Evolutionary conservation across 2,797 vertebrate genomes (phyloP).

Genomic region (Acanthurus leucopareius): DNA sequence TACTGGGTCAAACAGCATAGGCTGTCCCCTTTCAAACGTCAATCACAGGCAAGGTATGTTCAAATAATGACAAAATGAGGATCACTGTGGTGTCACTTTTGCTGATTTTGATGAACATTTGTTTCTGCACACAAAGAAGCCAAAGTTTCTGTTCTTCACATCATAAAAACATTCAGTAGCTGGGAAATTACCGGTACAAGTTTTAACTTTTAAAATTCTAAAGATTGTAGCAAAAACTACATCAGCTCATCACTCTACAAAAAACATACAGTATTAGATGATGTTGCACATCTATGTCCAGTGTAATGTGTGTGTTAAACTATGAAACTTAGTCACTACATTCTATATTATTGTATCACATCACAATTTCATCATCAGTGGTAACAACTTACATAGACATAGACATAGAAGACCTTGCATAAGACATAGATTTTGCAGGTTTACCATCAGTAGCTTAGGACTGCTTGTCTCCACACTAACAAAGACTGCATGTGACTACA

Average conservation of each 20-base stretch:
- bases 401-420: neutral
- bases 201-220: neutral
- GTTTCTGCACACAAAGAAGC: neutral
- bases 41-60: neutral
- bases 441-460: slow-evolving; percentile 42
- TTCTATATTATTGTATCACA: neutral
- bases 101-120: neutral
- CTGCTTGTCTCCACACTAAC: slow-evolving; percentile 69
- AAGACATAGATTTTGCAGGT: slow-evolving; percentile 37
- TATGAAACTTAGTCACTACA: neutral
- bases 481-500: slow-evolving; percentile 73
- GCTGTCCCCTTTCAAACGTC: slow-evolving; percentile 1
- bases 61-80: neutral
- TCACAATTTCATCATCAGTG: slow-evolving; percentile 11
- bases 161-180: neutral
- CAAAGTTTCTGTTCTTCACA: neutral
- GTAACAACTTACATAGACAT: neutral
- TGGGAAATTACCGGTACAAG: neutral
- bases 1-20: neutral
- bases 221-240: neutral
- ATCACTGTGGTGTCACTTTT: neutral
- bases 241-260: neutral
- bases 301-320: too few species aligned
- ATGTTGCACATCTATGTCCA: neutral
- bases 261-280: neutral